Base-by-base conservation (phyloP, 2,888 invertebrate genomes). In the Pristionchus exspectatus region DNA sequence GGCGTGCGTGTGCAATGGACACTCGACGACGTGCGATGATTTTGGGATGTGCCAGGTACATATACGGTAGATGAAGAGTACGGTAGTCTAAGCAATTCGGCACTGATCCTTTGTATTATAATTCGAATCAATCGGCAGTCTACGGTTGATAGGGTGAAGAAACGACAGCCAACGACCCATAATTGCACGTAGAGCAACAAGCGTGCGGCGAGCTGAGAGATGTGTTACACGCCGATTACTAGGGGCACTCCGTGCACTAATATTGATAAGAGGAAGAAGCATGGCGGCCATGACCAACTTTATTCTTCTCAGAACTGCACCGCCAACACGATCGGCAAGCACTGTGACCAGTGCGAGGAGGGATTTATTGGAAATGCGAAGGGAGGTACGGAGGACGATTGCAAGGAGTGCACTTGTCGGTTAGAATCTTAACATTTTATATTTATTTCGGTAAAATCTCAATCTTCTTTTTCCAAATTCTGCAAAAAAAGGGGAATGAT, bases 301-400 rank as follows among this genome's bases (percentile, higher is more conserved):
- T 44, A 44, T 44, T 44, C 9, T 44, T 86, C 9, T 2, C 72
- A 88, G 88, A 88, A 88, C 59, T 88, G 88, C 59, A 88, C 88
- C 16, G 77, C n/a, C 56, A 56, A 56, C 74, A 88, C 88, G 27
- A 14, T 18, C 10, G 88, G 88, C 24, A 50, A 59, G 30, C 18
- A 56, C 38, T 88, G 88, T 27, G 56, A 88, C 18, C 14, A 33
- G 30, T 88, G 88, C 44, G 33, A 33, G 30, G 88, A 88, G 14
- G 88, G 88, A 24, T 88, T 77, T 59, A n/a, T 88, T n/a, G 88
- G 88, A n/a, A 63, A 77, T 27, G 77, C 77, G 59, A 74, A 33
- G 30, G 50, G 44, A 30, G 77, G 88, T 21, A 88, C 54, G 77
- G 30, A 27, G 24, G 33, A 12, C 21, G 88, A 88, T 38, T 88